Evolutionary conservation across 2,797 vertebrate genomes (phyloP).

Genomic region (Ceyx erithaca): DNA sequence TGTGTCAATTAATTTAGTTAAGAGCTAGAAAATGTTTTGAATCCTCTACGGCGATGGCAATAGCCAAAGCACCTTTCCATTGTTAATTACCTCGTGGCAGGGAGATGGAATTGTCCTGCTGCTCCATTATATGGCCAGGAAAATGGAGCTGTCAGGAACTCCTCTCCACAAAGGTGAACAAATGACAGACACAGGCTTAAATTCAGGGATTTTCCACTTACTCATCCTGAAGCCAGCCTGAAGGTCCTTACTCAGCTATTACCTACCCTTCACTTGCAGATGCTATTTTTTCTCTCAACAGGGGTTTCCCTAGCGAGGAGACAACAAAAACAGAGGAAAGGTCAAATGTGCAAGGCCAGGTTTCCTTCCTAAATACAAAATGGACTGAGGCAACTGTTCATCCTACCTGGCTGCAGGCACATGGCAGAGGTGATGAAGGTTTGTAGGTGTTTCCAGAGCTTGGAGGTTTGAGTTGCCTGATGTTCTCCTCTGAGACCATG

Average conservation of each 20-base stretch:
- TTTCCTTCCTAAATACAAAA: background rate
- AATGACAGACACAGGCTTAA: background rate
- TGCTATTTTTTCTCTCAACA: background rate
- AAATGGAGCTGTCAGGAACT: background rate
- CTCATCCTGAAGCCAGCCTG: slow-evolving; percentile 1
- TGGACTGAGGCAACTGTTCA: background rate
- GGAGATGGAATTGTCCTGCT: background rate
- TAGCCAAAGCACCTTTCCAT: background rate
- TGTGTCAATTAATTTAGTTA: background rate
- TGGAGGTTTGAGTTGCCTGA: background rate
- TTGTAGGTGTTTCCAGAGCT: background rate
- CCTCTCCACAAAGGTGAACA: background rate
- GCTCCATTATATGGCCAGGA: background rate
- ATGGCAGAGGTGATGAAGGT: background rate
- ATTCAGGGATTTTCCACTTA: slow-evolving; percentile 55
- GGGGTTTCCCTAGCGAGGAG: slow-evolving; percentile 12
- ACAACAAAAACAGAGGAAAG: background rate
- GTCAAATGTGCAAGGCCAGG: background rate
- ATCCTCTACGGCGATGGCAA: background rate
- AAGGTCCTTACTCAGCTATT: slow-evolving; percentile 23
- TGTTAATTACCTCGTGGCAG: background rate
- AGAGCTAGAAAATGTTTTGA: background rate
- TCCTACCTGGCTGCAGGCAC: background rate
- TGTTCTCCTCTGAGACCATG: background rate
- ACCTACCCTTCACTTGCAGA: background rate